Base-by-base conservation (phyloP, 2,113 vertebrate species). In the Furnarius figulus region DNA sequence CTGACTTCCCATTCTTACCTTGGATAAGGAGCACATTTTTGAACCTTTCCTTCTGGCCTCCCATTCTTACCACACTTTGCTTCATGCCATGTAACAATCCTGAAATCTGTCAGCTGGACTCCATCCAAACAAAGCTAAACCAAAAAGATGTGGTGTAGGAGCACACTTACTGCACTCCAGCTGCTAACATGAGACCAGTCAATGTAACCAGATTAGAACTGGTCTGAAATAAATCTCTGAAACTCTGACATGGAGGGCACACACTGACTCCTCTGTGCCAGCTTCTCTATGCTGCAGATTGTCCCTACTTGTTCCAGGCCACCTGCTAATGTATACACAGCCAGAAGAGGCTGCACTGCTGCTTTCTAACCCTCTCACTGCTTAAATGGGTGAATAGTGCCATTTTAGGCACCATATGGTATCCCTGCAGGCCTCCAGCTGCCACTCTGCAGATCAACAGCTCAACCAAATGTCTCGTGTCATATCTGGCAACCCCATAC, bases 321-420 rank as follows among this genome's bases (percentile, higher is more conserved):
- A 91, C 94, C 87, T 91, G 92, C 85, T 94, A 37, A 70, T 25
- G 39, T 5, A 87, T 66, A 12, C 59, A 71, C 18, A 80, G 89
- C 33, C 74, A 39, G 49, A 66, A 88, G 71, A 87, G 74, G 53
- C 44, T 90, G 62, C n/a, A 27, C 30, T 85, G 46, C 63, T 66
- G 67, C 65, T 83, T 76, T 90, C 78, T 61, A 79, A 85, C 46
- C 42, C 75, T 88, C 88, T 90, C 85, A 35, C 67, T 80, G 55
- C 53, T 93, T 93, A 95, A 88, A 93, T 47, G 92, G 92, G 92
- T 68, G 82, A 94, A 73, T 46, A 50, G 94, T 40, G 67, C 79
- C 94, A 24, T 90, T 95, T 93, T 94, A 93, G 83, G 83, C 79
- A 90, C 94, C 96, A 97, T 97, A 96, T 97, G 95, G 82, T 50